These are phyloP conservation scores for Muscidifurax raptorellus DNA, from an alignment of 1,140 invertebrate genomes.

Conservation along the genomic window DNA sequence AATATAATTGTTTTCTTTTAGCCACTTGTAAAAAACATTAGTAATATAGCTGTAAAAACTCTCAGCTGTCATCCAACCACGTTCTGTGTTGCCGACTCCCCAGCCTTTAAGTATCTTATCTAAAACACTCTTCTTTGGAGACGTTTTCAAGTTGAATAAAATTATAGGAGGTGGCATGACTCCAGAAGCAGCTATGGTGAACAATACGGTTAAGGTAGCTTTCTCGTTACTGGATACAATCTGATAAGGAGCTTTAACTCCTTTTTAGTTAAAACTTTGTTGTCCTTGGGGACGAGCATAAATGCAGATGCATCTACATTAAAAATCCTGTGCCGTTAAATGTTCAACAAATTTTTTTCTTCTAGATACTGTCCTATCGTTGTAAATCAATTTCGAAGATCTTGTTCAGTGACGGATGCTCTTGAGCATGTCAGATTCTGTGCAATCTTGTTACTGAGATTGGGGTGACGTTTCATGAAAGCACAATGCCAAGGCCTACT, in stretches of 20 bases:
- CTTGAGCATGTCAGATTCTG: not conserved
- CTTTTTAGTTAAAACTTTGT: conserved; percentile 62
- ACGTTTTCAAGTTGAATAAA: conserved; percentile 57
- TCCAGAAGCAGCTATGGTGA: conserved; percentile 56
- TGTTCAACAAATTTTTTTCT: not conserved
- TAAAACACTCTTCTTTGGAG: conserved; percentile 53
- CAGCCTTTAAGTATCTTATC: conserved; percentile 27
- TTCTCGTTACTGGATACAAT: conserved; percentile 63
- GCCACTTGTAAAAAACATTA: conserved; percentile 63
- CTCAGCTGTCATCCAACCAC: conserved; percentile 61
- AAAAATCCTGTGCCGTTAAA: conserved; percentile 59
- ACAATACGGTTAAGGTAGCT: conserved; percentile 63
- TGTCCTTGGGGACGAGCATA: conserved; percentile 57
- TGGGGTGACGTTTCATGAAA: not conserved
- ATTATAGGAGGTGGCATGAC: conserved; percentile 57
- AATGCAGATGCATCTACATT: conserved; percentile 66
- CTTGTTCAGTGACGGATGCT: conserved; percentile 7
- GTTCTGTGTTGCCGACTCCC: conserved; percentile 43
- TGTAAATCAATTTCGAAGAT: not conserved
- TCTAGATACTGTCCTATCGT: not conserved
- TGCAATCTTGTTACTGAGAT: not conserved
- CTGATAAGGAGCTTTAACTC: conserved; percentile 60
- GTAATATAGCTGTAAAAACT: conserved; percentile 61
- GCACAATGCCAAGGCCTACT: not conserved
- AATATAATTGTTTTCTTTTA: conserved; percentile 55